These are phyloP conservation scores for Drosophila leonis DNA, from an alignment of 2,888 invertebrate genomes.

Conservation along the genomic window DNA sequence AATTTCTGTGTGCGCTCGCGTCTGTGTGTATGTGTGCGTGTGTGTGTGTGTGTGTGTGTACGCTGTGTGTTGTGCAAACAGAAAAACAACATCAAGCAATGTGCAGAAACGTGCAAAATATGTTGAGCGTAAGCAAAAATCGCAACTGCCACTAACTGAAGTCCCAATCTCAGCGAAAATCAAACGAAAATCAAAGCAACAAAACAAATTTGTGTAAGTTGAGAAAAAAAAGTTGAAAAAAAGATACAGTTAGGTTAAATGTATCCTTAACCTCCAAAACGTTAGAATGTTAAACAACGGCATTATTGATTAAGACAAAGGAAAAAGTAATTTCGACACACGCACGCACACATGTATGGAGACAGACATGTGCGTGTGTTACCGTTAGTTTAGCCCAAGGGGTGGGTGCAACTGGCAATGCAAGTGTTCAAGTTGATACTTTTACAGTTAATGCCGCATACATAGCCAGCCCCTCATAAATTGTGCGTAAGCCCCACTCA, in stretches of 20 bases:
- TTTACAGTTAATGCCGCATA: background rate
- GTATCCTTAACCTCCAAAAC: slow-evolving; percentile 28
- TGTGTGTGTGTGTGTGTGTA: slow-evolving; percentile 3
- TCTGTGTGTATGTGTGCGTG: slow-evolving; percentile 12
- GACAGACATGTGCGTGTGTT: slow-evolving; percentile 58
- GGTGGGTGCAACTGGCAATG: slow-evolving; percentile 23
- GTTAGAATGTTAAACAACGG: slow-evolving; percentile 31
- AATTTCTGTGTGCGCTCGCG: slow-evolving; percentile 21
- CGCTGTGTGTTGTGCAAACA: slow-evolving; percentile 40
- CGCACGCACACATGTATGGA: slow-evolving; percentile 30
- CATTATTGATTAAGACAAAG: slow-evolving; percentile 67
- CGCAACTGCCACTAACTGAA: slow-evolving; percentile 17
- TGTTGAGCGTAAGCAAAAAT: slow-evolving; percentile 19
- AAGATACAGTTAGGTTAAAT: slow-evolving; percentile 18
- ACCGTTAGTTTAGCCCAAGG: slow-evolving; percentile 29
- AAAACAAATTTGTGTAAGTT: slow-evolving; percentile 43
- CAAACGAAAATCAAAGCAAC: slow-evolving; percentile 9
- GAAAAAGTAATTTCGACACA: slow-evolving; percentile 25
- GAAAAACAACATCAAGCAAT: slow-evolving; percentile 52
- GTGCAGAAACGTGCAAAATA: slow-evolving; percentile 46
- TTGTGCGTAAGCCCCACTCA: slow-evolving; percentile 30
- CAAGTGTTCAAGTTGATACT: slow-evolving; percentile 24
- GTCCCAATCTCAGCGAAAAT: background rate
- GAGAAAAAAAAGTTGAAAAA: background rate
- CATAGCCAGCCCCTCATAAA: background rate